Evolutionary conservation across 2,113 vertebrate genomes (phyloP), one percentile per base, ranked within the genome.

Genomic region (Pluvianellus socialis): DNA sequence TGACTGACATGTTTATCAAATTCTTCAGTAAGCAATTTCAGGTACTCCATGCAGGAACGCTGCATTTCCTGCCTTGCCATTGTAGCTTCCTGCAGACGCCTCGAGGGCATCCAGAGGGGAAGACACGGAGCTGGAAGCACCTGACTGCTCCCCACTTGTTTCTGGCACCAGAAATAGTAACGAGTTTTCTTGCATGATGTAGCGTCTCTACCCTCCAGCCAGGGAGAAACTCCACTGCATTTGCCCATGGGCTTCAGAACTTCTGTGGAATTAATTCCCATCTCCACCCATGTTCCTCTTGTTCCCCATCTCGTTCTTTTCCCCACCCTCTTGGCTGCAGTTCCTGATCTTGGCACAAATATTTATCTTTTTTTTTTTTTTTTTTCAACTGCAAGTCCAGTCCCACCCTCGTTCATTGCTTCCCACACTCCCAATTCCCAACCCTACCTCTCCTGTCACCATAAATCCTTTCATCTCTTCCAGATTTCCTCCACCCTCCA

Each of bases 131-230:
- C 66, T 92, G 73, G 86, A 92, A 96, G 80, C 73, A 96, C 87
- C 89, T 94, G 92, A 82, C 92, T 88, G 66, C 58, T 94, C 87
- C 61, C 70, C 40, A 85, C 62, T 91, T 79, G 58, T 94, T 89
- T 85, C 93, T 96, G 93, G 90, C 70, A 96, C 90, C 82, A 95
- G 81, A 79, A 96, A 96, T 79, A 97, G 93, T 66, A 94, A 76
- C 0, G 0, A 80, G 74, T 79, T 96, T 82, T 88, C 81, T 82
- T 90, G 81, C 19, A 88, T 79, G 87, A 96, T 90, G 80, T 38
- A 91, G 77, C 2, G 42, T 94, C 93, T 94, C 94, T 87, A 73
- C 92, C 93, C 92, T 91, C 27, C 45, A 96, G 87, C 53, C 81
- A 93, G 92, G 77, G 93, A 96, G 96, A 92, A 96, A 95, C 93